phyloP scores from a whole-genome alignment of 2,888 invertebrate species.

The Philonicus albiceps region DNA sequence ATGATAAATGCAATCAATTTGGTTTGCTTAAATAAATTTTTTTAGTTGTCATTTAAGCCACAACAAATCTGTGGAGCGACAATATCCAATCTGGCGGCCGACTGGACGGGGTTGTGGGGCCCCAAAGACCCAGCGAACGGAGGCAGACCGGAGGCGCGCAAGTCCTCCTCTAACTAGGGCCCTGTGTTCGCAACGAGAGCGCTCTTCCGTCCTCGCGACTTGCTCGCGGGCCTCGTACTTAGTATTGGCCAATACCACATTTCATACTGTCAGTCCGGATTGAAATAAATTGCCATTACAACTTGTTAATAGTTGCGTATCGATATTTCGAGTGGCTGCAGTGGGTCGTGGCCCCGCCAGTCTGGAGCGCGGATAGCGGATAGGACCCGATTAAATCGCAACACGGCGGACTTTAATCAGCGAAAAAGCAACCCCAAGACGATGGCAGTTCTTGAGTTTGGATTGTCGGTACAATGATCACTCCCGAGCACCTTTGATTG shows the following conservation, averaged over 20 bases:
- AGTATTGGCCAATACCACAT: conserved; percentile 33
- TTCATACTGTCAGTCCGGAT: conserved; percentile 41
- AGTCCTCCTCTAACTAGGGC: conserved; percentile 27
- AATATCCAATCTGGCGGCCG: conserved; percentile 12
- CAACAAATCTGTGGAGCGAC: conserved; percentile 31
- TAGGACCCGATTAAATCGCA: conserved; percentile 14
- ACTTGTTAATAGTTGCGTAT: conserved; percentile 43
- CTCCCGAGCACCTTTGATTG: conserved; percentile 37
- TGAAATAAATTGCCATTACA: conserved; percentile 42
- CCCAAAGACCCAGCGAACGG: not conserved
- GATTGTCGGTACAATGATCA: conserved; percentile 28
- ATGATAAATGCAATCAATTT: conserved; percentile 41
- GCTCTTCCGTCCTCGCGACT: not conserved
- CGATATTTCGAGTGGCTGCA: conserved; percentile 38
- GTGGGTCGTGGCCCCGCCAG: conserved; percentile 18
- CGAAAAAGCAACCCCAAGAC: conserved; percentile 1
- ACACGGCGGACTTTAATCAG: conserved; percentile 30
- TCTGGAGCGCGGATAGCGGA: not conserved
- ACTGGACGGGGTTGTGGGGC: not conserved
- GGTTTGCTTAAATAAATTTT: conserved; percentile 36
- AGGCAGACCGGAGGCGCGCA: not conserved
- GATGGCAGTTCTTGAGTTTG: not conserved
- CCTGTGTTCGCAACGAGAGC: not conserved
- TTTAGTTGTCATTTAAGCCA: conserved; percentile 29
- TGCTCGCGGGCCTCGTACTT: conserved; percentile 18